Evolutionary conservation across 1,140 invertebrate genomes (phyloP).

Genomic region (Palaemon carinicauda): DNA sequence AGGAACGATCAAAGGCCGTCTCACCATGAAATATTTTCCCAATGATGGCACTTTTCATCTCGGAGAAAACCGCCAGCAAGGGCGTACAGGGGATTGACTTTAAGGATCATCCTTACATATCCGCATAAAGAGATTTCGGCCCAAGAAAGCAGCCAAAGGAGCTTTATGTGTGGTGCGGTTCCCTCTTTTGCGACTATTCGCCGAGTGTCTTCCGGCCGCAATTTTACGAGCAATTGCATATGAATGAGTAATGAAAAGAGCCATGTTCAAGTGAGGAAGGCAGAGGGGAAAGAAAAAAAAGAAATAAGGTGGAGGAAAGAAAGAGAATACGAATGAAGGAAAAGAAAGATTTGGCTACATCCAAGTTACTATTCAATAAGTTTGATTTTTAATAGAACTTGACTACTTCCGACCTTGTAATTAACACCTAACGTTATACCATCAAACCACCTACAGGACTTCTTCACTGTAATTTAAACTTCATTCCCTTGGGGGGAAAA

Average conservation of each 20-base stretch:
- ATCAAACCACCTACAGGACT: too few species aligned
- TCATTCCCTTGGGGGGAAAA: too few species aligned
- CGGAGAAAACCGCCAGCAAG: not conserved
- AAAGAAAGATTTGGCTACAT: not conserved
- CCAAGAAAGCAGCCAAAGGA: not conserved
- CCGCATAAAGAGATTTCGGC: not conserved
- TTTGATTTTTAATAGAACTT: too few species aligned
- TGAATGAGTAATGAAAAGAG: conserved; percentile 36
- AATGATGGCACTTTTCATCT: conserved; percentile 38
- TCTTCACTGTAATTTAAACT: too few species aligned
- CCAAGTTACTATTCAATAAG: too few species aligned
- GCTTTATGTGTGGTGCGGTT: not conserved
- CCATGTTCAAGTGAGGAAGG: conserved; percentile 13
- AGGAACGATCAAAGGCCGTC: conserved; percentile 24
- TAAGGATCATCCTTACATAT: not conserved
- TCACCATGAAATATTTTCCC: conserved; percentile 6
- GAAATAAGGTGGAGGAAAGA: not conserved
- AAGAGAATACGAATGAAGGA: not conserved
- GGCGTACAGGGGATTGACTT: not conserved
- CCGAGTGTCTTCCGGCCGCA: conserved; percentile 34
- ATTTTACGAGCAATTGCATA: conserved; percentile 43
- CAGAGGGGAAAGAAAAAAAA: not conserved
- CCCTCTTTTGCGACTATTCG: not conserved
- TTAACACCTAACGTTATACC: too few species aligned
- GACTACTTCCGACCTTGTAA: too few species aligned